Conservation (phyloP, 2,113 vertebrate genomes). For the Narcine bancroftii region DNA sequence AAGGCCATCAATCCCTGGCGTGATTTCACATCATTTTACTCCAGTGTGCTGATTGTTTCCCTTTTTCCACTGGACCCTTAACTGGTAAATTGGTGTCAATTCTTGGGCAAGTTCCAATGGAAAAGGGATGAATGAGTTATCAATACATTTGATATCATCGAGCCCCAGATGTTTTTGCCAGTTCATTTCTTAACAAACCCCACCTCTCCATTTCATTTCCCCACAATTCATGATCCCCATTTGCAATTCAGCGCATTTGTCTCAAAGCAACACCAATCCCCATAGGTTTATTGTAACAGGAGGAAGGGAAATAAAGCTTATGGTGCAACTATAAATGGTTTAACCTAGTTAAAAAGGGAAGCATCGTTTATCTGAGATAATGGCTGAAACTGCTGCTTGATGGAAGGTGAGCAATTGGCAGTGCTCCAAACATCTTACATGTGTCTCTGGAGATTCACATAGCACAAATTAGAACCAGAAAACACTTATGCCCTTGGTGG, state of each 20-base stretch:
- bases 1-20: no score
- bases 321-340: not conserved
- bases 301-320: not conserved
- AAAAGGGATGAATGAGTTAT: not conserved
- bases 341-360: not conserved
- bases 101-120: no score
- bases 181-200: no score
- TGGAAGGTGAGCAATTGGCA: not conserved
- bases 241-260: not conserved
- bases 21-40: no score
- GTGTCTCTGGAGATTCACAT: not conserved
- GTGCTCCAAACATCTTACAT: not conserved
- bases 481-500: not conserved
- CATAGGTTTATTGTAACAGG: not conserved
- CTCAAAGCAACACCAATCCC: not conserved
- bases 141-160: not conserved
- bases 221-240: not conserved
- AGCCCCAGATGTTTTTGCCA: no score
- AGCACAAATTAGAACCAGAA: not conserved
- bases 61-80: no score
- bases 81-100: no score
- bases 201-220: no score
- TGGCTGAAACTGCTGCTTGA: not conserved
- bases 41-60: no score
- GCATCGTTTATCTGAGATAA: not conserved